These are phyloP conservation scores for Mythimna loreyi DNA, from an alignment of 2,888 invertebrate genomes.

Conservation along the genomic window DNA sequence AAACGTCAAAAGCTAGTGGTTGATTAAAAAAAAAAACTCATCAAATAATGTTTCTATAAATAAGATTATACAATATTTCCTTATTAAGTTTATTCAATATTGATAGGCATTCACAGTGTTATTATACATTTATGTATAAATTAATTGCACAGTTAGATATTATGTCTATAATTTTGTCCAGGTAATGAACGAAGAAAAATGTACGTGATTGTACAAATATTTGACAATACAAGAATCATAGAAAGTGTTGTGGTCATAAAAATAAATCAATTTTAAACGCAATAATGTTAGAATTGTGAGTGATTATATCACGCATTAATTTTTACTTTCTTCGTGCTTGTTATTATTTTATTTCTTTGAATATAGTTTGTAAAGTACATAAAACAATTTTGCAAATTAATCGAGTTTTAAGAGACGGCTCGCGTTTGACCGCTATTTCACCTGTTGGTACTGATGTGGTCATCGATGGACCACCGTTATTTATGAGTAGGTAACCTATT, in stretches of 20 bases:
- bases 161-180: no score
- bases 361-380: neutral
- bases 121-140: no score
- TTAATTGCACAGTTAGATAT: no score
- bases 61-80: no score
- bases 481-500: no score
- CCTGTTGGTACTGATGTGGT: no score
- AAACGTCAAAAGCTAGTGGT: neutral
- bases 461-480: no score
- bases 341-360: neutral
- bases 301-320: slow-evolving; percentile 23
- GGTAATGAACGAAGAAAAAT: neutral
- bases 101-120: neutral
- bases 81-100: no score
- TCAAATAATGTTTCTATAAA: no score
- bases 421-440: no score
- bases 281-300: neutral
- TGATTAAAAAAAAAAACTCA: neutral
- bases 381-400: neutral
- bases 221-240: slow-evolving; percentile 16
- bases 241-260: slow-evolving; percentile 36
- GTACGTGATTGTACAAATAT: neutral
- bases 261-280: slow-evolving; percentile 32
- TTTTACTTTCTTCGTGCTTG: slow-evolving; percentile 4
- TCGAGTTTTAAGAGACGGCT: no score